Evolutionary conservation across 2,797 vertebrate species (phyloP), one percentile per base, ranked within the genome.

Genomic region (Macroramphosus scolopax): DNA sequence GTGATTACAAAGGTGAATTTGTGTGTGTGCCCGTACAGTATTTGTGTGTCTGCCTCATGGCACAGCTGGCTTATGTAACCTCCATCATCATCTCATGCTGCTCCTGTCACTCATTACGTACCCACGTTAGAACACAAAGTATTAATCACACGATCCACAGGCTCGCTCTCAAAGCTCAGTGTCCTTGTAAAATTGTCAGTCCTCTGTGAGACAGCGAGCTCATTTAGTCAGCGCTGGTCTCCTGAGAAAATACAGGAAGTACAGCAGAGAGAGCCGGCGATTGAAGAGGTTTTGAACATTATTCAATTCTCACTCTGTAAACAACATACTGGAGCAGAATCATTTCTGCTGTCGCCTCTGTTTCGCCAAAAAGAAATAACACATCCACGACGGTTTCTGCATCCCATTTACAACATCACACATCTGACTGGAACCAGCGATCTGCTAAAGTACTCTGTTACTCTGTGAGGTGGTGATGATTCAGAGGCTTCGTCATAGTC

Each of bases 81-180:
- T 46, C 51, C 42, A 42, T 56, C 58, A 66, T 71, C 57, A 51
- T 71, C 68, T 61, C 75, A 68, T 52, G 56, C 45, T 63, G 68
- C 60, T 51, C 38, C 34, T 54, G 59, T 59, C 67, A 61, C 54
- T 73, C 64, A 67, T 78, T 78, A 58, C 66, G 67, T 64, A 75
- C 82, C 57, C 35, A 33, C 13, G 3, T 48, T 53, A 61, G 52
- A 62, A 61, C 20, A 17, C 47, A 60, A 63, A 53, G 44, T 40
- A 72, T 66, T 83, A 63, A 81, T 83, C 72, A 63, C 58, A 68
- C 45, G 63, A 69, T 71, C 69, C 48, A 29, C 53, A 58, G 46
- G 43, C 54, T 62, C 17, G 12, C 47, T 45, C 35, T 50, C 34
- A 32, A 33, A 16, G 58, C 75, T 68, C 49, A 13, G 37, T 70